A percentile compares a stretch with the other conserved stretches of the same genome.
phyloP scores from a whole-genome alignment of 2,888 invertebrate species.

The Criorhina ranunculi region DNA sequence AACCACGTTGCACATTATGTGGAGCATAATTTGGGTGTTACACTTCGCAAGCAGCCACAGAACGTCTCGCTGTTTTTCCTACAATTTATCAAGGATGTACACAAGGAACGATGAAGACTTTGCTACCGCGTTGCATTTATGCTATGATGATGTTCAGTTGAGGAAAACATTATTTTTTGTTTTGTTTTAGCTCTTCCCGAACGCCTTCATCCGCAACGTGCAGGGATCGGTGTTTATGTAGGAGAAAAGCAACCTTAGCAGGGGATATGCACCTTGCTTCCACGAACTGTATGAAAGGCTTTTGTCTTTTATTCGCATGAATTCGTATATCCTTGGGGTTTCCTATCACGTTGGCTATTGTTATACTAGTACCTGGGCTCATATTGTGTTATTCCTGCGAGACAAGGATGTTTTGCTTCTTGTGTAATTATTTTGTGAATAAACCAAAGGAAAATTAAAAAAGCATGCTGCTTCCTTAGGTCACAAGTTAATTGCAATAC shows the following conservation, averaged over 20 bases:
- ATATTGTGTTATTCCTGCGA: conserved; percentile 22
- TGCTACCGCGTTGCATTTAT: conserved; percentile 26
- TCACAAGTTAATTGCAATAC: conserved; percentile 56
- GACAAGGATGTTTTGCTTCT: conserved; percentile 58
- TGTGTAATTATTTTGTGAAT: conserved; percentile 66
- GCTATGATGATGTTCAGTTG: conserved; percentile 30
- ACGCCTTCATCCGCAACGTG: conserved; percentile 14
- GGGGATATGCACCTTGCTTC: conserved; percentile 38
- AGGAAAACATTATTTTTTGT: not conserved
- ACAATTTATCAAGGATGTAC: conserved; percentile 36
- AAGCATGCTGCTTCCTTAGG: conserved; percentile 19
- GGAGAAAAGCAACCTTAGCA: conserved; percentile 29
- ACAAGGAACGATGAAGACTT: conserved; percentile 27
- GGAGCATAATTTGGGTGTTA: conserved; percentile 26
- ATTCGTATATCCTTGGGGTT: conserved; percentile 39
- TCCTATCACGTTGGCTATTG: conserved; percentile 22
- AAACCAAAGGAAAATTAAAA: conserved; percentile 46
- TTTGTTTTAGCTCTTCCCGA: not conserved
- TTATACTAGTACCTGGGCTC: conserved; percentile 8
- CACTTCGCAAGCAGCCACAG: not conserved
- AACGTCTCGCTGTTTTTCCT: conserved; percentile 21
- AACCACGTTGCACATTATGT: conserved; percentile 24
- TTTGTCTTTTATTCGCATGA: conserved; percentile 47
- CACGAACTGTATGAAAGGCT: conserved; percentile 16
- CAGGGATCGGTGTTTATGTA: conserved; percentile 26